Conservation (phyloP, 2,888 invertebrate genomes). For the Argyra leucocephala region DNA sequence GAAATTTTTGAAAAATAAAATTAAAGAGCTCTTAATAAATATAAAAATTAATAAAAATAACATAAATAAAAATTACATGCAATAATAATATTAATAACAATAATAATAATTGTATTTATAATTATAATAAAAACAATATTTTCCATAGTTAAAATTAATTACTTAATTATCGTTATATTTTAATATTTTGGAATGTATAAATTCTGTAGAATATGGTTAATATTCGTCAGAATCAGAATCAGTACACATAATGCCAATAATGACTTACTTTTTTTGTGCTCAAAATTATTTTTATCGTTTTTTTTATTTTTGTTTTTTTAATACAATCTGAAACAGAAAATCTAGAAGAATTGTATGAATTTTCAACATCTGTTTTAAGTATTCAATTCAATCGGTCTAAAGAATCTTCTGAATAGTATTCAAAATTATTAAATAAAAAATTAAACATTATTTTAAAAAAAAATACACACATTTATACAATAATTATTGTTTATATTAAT, state of each 20-base stretch:
- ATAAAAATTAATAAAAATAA: too few relatives aligned
- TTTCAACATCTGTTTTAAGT: background rate
- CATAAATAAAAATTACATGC: background rate
- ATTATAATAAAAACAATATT: background rate
- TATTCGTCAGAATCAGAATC: background rate
- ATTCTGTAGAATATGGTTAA: background rate
- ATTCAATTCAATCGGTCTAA: background rate
- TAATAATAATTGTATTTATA: background rate
- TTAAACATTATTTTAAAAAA: too few relatives aligned
- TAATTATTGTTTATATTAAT: too few relatives aligned
- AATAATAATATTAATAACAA: constrained; percentile 1
- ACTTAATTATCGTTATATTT: constrained; percentile 1
- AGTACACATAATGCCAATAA: background rate
- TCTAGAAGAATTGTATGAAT: background rate
- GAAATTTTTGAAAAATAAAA: too few relatives aligned
- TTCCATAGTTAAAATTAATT: background rate
- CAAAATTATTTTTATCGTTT: too few relatives aligned
- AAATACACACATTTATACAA: too few relatives aligned
- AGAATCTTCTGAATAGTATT: background rate
- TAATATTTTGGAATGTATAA: background rate
- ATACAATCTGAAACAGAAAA: background rate
- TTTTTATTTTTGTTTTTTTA: background rate
- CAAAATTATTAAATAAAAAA: too few relatives aligned
- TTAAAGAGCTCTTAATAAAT: too few relatives aligned
- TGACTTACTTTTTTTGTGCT: background rate